Percentiles rank a stretch among this genome's conserved stretches.
Conservation (phyloP, 2,113 vertebrate species). For the Tychaedon coryphoeus region DNA sequence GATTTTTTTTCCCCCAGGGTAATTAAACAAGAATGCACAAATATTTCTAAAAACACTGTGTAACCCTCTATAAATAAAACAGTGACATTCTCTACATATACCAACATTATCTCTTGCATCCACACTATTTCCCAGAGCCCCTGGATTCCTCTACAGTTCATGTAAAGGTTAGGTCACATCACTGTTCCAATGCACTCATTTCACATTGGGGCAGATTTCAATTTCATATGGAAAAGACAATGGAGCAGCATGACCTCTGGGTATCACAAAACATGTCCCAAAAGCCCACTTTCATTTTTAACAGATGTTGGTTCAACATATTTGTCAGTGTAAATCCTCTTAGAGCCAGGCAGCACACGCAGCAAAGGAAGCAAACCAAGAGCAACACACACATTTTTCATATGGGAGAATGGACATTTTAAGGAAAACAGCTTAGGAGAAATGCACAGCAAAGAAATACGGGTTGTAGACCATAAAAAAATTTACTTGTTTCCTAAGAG, state of each 20-base stretch:
- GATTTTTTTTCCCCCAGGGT: background rate
- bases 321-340: conserved; percentile 37
- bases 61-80: conserved; percentile 4
- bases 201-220: background rate
- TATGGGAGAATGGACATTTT: background rate
- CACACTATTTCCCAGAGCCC: conserved; percentile 28
- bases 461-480: background rate
- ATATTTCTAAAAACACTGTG: background rate
- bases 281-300: conserved; percentile 36
- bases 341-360: background rate
- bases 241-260: background rate
- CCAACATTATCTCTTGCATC: background rate
- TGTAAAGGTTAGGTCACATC: conserved; percentile 39
- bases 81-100: background rate
- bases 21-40: conserved; percentile 10
- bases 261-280: background rate
- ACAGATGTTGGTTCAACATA: conserved; percentile 20
- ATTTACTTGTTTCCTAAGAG: background rate
- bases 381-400: background rate
- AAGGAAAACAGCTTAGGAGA: background rate
- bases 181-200: background rate
- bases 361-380: background rate
- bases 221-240: conserved; percentile 26
- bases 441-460: background rate
- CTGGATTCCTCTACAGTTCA: conserved; percentile 45